phyloP scores from a whole-genome alignment of 2,113 vertebrate species.

The Stomatorhinus ivindoensis region DNA sequence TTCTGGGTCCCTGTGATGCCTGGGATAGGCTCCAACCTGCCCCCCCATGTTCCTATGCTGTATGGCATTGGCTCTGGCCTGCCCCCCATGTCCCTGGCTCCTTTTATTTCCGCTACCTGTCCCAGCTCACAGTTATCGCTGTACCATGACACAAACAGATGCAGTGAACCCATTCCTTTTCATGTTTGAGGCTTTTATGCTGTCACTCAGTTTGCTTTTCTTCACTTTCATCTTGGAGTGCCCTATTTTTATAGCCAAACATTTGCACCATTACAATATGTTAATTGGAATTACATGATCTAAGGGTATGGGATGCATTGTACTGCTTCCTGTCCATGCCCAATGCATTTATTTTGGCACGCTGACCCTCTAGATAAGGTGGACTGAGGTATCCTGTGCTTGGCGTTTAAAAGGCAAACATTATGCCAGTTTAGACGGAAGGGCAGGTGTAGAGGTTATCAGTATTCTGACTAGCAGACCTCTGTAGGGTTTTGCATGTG shows the following conservation, averaged over 20 bases:
- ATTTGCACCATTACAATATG: neutral
- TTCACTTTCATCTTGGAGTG: neutral
- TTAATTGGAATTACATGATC: neutral
- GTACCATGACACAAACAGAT: neutral
- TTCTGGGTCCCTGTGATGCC: neutral
- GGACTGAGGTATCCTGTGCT: neutral
- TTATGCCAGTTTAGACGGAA: neutral
- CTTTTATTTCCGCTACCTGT: neutral
- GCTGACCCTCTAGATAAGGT: neutral
- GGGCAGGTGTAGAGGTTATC: neutral
- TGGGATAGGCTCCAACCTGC: neutral
- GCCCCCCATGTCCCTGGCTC: neutral
- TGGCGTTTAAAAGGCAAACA: neutral
- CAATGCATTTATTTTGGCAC: neutral
- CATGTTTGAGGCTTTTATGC: neutral
- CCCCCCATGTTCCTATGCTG: neutral
- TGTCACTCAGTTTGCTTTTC: neutral
- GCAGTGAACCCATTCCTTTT: neutral
- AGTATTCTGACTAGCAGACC: neutral
- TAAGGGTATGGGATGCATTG: neutral
- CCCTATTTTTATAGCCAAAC: neutral
- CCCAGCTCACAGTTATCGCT: neutral
- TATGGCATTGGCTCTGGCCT: neutral
- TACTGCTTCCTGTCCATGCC: neutral
- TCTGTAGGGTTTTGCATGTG: neutral